These are phyloP conservation scores for Oceanodroma leucorhoa DNA, from an alignment of 2,797 vertebrate species.

Conservation along the genomic window DNA sequence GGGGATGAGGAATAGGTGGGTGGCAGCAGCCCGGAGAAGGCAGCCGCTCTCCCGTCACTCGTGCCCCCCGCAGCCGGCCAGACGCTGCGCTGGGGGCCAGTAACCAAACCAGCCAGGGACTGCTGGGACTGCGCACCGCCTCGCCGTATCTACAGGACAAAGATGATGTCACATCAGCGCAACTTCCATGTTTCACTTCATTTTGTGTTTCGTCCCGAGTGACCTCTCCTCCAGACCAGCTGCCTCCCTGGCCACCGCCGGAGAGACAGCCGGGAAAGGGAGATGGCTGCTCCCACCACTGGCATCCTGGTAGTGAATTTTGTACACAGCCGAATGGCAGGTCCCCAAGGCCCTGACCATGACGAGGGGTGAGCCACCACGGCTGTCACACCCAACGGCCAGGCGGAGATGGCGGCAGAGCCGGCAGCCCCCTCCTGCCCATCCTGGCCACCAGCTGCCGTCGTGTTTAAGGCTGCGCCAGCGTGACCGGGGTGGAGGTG, in stretches of 20 bases:
- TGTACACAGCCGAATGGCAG: neutral
- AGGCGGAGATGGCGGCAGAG: neutral
- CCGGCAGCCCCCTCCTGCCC: neutral
- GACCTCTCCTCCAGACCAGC: neutral
- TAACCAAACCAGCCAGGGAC: neutral
- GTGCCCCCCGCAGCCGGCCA: neutral
- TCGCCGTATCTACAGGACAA: accelerated
- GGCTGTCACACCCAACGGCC: neutral
- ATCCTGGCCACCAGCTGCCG: neutral
- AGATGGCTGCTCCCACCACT: neutral
- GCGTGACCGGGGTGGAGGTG: accelerated
- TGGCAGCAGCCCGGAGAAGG: neutral
- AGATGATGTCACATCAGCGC: accelerated
- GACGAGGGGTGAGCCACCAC: accelerated
- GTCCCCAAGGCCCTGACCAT: no score
- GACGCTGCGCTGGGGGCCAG: accelerated
- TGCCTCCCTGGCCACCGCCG: accelerated
- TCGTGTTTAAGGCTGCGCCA: neutral
- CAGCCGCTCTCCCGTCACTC: accelerated
- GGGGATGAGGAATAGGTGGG: no score
- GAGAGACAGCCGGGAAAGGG: neutral
- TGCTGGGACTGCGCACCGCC: accelerated
- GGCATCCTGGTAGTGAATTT: neutral
- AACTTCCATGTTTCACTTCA: accelerated
- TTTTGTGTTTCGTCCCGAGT: neutral